Evolutionary conservation across 2,888 invertebrate genomes (phyloP).

Genomic region (Rambutsinella grinnellia): DNA sequence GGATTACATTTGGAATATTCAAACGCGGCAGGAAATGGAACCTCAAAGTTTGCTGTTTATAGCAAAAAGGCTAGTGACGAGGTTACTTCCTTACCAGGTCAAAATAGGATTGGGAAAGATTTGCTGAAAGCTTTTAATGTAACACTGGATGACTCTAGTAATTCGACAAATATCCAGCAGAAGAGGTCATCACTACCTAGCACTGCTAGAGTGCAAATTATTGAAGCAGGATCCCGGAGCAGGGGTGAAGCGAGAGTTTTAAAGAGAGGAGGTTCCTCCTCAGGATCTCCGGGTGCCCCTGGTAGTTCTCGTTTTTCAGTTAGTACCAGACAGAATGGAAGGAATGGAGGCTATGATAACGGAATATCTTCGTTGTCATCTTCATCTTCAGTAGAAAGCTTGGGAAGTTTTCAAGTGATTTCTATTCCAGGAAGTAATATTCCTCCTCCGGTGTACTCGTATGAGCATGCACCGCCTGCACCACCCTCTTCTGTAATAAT

Average conservation of each 20-base stretch:
- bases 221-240: constrained; percentile 32
- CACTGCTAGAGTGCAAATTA: constrained; percentile 33
- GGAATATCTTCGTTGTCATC: neutral
- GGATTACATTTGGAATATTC: too few relatives aligned
- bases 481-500: constrained; percentile 15
- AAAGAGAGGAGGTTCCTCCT: constrained; percentile 19
- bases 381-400: neutral
- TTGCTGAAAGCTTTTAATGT: constrained; percentile 13
- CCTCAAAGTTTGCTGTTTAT: too few relatives aligned
- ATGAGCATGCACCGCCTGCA: constrained; percentile 1
- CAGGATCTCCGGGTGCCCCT: neutral
- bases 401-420: constrained; percentile 4
- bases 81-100: too few relatives aligned
- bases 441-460: constrained; percentile 34
- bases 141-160: constrained; percentile 5
- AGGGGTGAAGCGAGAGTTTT: constrained; percentile 27
- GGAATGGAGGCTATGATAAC: neutral
- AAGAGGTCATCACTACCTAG: neutral
- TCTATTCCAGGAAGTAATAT: constrained; percentile 32
- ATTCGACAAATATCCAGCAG: constrained; percentile 6
- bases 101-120: too few relatives aligned
- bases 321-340: neutral
- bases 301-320: neutral
- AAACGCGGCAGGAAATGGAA: too few relatives aligned
- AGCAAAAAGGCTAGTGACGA: too few relatives aligned